Evolutionary conservation across 2,797 vertebrate genomes (phyloP).

Genomic region (Choloepus didactylus): DNA sequence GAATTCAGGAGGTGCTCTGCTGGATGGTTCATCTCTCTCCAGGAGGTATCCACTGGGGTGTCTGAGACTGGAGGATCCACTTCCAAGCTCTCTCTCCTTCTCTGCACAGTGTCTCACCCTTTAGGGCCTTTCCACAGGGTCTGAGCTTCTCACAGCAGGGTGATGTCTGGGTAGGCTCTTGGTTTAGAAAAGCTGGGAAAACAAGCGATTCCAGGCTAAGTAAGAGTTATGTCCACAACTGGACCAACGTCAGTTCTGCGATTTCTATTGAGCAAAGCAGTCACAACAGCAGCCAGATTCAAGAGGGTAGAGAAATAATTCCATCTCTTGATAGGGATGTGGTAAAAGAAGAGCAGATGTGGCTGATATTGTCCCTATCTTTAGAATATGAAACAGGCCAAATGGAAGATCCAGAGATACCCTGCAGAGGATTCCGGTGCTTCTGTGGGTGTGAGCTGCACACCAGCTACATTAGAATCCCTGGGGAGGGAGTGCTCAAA

Average conservation of each 20-base stretch:
- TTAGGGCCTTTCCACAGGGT: background rate
- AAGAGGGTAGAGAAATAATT: background rate
- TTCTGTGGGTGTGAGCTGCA: background rate
- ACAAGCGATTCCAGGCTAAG: background rate
- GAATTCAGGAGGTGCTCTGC: background rate
- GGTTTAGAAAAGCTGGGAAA: background rate
- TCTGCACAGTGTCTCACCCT: background rate
- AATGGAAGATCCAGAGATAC: background rate
- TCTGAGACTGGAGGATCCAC: rapidly evolving
- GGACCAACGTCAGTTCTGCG: background rate
- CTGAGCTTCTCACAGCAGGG: background rate
- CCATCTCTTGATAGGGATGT: background rate
- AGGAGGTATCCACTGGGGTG: background rate
- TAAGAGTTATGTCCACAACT: background rate
- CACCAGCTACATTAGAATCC: background rate
- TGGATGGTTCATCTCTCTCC: background rate
- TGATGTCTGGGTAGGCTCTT: background rate
- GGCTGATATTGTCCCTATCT: background rate
- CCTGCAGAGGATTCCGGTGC: background rate
- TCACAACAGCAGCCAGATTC: background rate
- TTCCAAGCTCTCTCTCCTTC: background rate
- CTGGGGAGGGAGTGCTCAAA: background rate
- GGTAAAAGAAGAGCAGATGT: background rate
- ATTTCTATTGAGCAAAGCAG: background rate
- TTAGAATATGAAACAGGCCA: background rate